phyloP scores from a whole-genome alignment of 2,797 vertebrate species.

The Silurus aristotelis region DNA sequence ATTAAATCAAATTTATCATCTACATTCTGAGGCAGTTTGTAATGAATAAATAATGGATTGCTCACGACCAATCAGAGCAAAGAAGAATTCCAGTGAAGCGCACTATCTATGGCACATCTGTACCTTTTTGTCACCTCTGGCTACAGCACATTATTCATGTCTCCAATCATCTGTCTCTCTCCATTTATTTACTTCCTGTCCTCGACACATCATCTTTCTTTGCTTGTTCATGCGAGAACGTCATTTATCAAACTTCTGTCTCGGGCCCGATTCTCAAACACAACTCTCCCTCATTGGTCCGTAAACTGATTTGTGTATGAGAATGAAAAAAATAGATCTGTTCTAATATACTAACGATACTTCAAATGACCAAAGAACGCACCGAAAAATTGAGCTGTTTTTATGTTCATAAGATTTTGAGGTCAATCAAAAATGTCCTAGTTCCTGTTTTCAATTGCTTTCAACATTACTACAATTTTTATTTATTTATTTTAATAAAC shows the following conservation, averaged over 20 bases:
- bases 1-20: neutral
- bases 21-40: neutral
- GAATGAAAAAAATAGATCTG: neutral
- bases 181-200: neutral
- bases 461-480: too few relatives aligned
- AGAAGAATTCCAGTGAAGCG: neutral
- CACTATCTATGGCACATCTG: conserved; percentile 33
- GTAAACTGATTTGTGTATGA: neutral
- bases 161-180: neutral
- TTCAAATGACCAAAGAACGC: neutral
- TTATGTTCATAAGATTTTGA: neutral
- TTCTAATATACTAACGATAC: neutral
- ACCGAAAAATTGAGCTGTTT: neutral
- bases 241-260: conserved; percentile 9
- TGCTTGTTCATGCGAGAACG: neutral
- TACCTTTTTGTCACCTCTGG: conserved; percentile 41
- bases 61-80: neutral
- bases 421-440: neutral
- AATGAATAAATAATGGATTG: neutral
- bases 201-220: neutral
- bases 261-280: neutral
- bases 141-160: conserved; percentile 35
- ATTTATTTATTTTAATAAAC: too few relatives aligned
- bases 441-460: neutral
- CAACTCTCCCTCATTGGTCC: neutral